phyloP scores from a whole-genome alignment of 2,113 vertebrate genomes.

The Anoplopoma fimbria region DNA sequence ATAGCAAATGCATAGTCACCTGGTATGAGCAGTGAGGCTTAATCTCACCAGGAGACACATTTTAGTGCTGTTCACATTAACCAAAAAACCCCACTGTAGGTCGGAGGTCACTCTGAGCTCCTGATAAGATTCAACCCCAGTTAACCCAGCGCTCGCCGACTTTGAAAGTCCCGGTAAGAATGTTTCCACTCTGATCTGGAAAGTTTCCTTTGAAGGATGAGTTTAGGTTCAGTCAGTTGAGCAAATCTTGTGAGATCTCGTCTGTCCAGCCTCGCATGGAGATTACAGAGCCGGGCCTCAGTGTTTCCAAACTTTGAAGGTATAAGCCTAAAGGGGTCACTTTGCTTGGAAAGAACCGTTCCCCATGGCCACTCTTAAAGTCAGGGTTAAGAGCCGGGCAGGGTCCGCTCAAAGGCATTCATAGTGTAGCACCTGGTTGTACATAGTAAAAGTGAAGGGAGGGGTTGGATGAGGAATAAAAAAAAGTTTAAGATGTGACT shows the following conservation, averaged over 20 bases:
- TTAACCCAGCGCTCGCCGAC: background rate
- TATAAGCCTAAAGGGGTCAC: background rate
- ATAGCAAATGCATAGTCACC: background rate
- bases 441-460: background rate
- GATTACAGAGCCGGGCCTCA: background rate
- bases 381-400: background rate
- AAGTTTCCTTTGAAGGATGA: slow-evolving; percentile 38
- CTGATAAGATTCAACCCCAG: slow-evolving; percentile 10
- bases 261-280: slow-evolving; percentile 32
- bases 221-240: slow-evolving; percentile 36
- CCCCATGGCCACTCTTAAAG: background rate
- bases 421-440: background rate
- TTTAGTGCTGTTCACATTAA: background rate
- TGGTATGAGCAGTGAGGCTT: background rate
- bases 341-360: background rate
- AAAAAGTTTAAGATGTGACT: background rate
- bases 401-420: background rate
- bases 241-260: slow-evolving; percentile 34
- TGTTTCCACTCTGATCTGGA: slow-evolving; percentile 48
- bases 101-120: slow-evolving; percentile 10
- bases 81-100: background rate
- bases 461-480: background rate
- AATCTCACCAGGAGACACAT: background rate
- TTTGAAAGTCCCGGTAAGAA: slow-evolving; percentile 4
- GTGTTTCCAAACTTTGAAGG: slow-evolving; percentile 45